Conservation (phyloP, 2,797 vertebrate genomes). For the Halcyon leucocephala region DNA sequence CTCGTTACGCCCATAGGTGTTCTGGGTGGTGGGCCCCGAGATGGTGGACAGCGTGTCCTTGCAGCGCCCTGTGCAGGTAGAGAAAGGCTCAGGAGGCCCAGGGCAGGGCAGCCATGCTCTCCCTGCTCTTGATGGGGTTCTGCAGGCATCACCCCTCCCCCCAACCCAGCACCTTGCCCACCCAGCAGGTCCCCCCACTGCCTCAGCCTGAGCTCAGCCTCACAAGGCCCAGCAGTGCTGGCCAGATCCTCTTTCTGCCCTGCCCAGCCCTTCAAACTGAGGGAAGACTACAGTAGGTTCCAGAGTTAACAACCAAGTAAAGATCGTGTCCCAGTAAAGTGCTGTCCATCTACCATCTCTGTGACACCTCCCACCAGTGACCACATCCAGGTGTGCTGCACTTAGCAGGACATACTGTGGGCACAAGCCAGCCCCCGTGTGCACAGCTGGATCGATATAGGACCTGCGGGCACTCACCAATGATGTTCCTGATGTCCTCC, state of each 20-base stretch:
- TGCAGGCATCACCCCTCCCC: fast-evolving
- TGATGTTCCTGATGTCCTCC: slow-evolving; percentile 81
- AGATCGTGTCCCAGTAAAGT: background rate
- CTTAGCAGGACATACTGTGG: fast-evolving
- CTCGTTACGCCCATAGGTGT: slow-evolving; percentile 91
- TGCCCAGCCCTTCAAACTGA: background rate
- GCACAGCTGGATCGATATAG: background rate
- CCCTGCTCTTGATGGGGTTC: background rate
- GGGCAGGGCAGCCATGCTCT: background rate
- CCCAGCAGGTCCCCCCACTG: background rate
- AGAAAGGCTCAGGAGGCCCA: background rate
- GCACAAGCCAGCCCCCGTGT: fast-evolving
- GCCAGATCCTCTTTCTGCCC: background rate
- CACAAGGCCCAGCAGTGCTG: background rate
- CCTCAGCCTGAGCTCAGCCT: background rate
- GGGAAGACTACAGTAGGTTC: background rate
- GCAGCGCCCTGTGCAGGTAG: slow-evolving; percentile 84
- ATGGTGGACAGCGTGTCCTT: slow-evolving; percentile 96
- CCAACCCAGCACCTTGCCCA: background rate
- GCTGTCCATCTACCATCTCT: background rate
- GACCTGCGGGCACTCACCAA: slow-evolving; percentile 74
- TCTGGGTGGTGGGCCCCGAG: slow-evolving; percentile 91
- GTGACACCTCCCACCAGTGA: background rate
- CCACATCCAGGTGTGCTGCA: background rate
- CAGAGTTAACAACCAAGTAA: background rate